Evolutionary conservation across 2,888 invertebrate genomes (phyloP), one percentile per base, ranked within the genome.

Genomic region (Ptilodon capucinus): DNA sequence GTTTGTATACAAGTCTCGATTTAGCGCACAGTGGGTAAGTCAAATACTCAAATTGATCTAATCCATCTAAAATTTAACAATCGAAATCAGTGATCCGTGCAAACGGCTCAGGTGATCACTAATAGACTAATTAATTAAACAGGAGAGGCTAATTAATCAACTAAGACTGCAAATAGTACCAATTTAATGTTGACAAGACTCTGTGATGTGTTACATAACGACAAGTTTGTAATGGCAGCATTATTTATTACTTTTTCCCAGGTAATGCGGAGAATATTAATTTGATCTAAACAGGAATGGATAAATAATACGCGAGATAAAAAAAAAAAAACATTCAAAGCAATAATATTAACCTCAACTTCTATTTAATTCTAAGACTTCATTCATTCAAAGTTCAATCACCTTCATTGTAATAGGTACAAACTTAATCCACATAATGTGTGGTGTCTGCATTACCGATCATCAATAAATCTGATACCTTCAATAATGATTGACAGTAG

Each of bases 401-500:
- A 21, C 23, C 7, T 23, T 7, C 9, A 8, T 8, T 23, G 9
- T 23, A 8, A 7, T 8, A 8, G 9, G 9, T 6, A 7, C 23
- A 28, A 28, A n/a, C n/a, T 28, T 4, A 1, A 19, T 11, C 25
- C 39, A n/a, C 2, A 18, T 18, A 41, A 7, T 30, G 38, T 38
- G 30, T 38, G 21, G 30, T 48, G 45, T 47, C 49, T 46, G 28
- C 25, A 43, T 58, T 57, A 60, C 60, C 59, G 67, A 64, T 73
- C 57, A 65, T 62, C 67, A 67, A 74, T 74, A 74, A 71, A 68
- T 65, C 57, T 28, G 51, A 49, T 57, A 60, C 56, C 54, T 60
- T 53, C 58, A 54, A 46, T 57, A 64, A 69, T 71, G 71, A 72
- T 68, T 74, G 73, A 72, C 71, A 72, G 64, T 46, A 57, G 48